A percentile compares a stretch with the other conserved stretches of the same genome.
phyloP scores from a whole-genome alignment of 2,888 invertebrate genomes.

The Frankliniella intonsa region DNA sequence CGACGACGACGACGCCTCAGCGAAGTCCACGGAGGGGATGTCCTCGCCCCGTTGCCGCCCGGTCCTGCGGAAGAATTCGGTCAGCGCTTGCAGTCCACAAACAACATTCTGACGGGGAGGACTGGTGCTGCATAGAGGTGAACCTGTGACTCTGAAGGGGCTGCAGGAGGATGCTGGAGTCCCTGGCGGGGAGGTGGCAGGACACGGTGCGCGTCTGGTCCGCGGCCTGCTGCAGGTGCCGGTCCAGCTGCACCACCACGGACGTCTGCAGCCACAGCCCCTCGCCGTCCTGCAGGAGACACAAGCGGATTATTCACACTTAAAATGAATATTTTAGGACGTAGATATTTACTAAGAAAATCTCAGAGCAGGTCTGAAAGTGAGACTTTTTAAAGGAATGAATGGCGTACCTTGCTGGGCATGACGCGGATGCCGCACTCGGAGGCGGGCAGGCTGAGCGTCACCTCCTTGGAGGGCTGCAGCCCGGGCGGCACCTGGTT shows the following conservation, averaged over 20 bases:
- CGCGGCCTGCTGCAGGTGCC: conserved; percentile 64
- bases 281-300: conserved; percentile 43
- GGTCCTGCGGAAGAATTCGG: conserved; percentile 7
- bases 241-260: conserved; percentile 68
- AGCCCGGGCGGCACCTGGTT: conserved; percentile 2
- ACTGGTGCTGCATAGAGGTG: too few species aligned
- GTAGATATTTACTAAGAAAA: too few species aligned
- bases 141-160: conserved; percentile 5
- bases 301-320: not conserved
- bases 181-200: conserved; percentile 56
- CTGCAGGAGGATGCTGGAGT: conserved; percentile 36
- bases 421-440: conserved; percentile 62
- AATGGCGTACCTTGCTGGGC: not conserved
- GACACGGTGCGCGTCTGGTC: conserved; percentile 62
- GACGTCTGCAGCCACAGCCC: conserved; percentile 61
- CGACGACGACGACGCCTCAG: not conserved
- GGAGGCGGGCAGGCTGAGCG: conserved; percentile 55
- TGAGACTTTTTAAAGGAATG: too few species aligned
- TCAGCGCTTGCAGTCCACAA: not conserved
- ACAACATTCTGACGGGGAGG: not conserved
- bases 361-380: too few species aligned
- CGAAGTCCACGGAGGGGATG: conserved; percentile 16
- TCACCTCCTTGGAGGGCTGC: conserved; percentile 40
- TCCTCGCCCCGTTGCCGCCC: conserved; percentile 43
- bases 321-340: too few species aligned